phyloP scores from a whole-genome alignment of 1,140 invertebrate species.

The Leptoteleia sp. region DNA sequence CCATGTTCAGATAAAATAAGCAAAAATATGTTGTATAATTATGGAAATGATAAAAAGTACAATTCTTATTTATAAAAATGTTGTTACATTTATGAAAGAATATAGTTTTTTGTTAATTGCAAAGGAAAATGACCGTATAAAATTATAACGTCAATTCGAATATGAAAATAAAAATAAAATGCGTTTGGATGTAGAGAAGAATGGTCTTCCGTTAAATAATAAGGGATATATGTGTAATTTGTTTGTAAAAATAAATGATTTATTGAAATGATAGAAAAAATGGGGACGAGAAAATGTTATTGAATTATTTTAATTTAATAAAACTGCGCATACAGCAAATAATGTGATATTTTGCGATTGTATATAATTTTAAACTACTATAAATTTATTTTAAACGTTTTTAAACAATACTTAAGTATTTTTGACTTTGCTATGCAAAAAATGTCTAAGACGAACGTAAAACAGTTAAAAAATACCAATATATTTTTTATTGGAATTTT shows the following conservation, averaged over 20 bases:
- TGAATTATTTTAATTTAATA: neutral
- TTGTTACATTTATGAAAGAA: conserved; percentile 24
- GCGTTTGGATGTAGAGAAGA: conserved; percentile 33
- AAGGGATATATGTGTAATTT: conserved; percentile 36
- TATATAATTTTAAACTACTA: too few relatives aligned
- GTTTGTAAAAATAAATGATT: conserved; percentile 29
- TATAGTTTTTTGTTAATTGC: conserved; percentile 20
- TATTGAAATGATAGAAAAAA: too few relatives aligned
- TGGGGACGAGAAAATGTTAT: conserved; percentile 17
- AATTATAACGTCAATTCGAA: conserved; percentile 21
- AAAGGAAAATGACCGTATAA: conserved; percentile 5
- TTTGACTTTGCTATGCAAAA: too few relatives aligned
- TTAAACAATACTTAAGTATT: too few relatives aligned
- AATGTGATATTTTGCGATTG: too few relatives aligned
- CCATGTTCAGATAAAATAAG: conserved; percentile 9
- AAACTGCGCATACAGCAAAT: too few relatives aligned
- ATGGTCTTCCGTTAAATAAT: conserved; percentile 47
- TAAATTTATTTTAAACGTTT: too few relatives aligned
- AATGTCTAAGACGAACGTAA: too few relatives aligned
- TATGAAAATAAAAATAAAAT: conserved; percentile 3
- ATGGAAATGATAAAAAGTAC: conserved; percentile 27
- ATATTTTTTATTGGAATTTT: too few relatives aligned
- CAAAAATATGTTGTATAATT: conserved; percentile 15
- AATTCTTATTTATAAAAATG: conserved; percentile 29
- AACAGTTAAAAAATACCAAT: too few relatives aligned